Evolutionary conservation across 2,113 vertebrate genomes (phyloP), one percentile per base, ranked within the genome.

Genomic region (Nematolebias whitei): DNA sequence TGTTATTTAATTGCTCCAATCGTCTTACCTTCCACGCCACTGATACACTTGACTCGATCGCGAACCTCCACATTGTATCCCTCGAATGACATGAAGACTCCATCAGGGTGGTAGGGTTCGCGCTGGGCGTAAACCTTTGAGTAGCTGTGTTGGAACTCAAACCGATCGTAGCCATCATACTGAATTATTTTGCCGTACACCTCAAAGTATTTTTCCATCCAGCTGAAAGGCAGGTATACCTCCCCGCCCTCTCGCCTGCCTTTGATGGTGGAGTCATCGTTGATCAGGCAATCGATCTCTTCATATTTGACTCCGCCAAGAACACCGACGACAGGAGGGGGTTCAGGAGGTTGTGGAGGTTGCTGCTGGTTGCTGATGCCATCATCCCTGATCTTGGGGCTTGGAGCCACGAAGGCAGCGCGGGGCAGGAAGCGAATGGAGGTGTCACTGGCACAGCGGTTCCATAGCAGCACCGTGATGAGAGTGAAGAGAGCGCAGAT

Each of bases 1-100:
- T 44, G 41, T 18, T 7, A 44, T 35, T 12, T 22, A 14, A 55
- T 22, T 8, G 39, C n/a, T 20, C 44, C 49, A 0, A 43, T 67
- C 12, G 12, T 84, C 94, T 40, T 70, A 99, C 98, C 98, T 94
- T 99, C 98, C 26, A 99, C 91, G 1, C 97, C 98, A 61, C 98
- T 99, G 74, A 99, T 98, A 77, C 98, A 99, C 85, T 99, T 99
- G 71, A 99, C 98, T 48, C 98, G 84, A 87, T 99, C 98, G 0
- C 98, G 93, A 24, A 99, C 96, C 81, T 99, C 98, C 43, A 99
- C 98, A 2, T 99, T 99, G 92, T 99, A 99, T 12, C 96, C 97
- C 86, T 99, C 98, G 15, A 99, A 99, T 16, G 97, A 99, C 98
- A 99, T 99, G 89, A 99, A 99, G 75, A 99, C 98, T 1, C 97